phyloP scores from a whole-genome alignment of 1,140 invertebrate genomes.

The Amyelois transitella region DNA sequence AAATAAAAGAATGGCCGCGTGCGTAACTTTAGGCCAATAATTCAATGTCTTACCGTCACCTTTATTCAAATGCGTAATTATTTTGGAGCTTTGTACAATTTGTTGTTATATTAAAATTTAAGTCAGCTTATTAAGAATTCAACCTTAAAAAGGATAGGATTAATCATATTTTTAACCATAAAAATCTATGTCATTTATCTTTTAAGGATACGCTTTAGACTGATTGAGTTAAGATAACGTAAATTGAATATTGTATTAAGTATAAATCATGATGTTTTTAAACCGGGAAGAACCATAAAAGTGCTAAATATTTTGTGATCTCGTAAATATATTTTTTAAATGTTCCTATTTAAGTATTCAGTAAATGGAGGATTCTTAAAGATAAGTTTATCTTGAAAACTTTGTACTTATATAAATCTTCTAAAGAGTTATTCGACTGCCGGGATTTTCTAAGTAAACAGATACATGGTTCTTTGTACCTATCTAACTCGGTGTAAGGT shows the following conservation, averaged over 20 bases:
- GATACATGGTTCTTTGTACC: conserved; percentile 6
- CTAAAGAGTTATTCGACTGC: neutral
- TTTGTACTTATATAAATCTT: neutral
- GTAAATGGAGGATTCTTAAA: too few species aligned
- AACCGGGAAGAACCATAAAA: too few species aligned
- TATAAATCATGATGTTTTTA: too few species aligned
- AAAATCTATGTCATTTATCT: too few species aligned
- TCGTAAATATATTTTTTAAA: too few species aligned
- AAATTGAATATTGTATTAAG: too few species aligned
- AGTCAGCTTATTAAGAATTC: neutral
- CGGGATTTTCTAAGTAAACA: conserved; percentile 1
- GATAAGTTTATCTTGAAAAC: neutral
- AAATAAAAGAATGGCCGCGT: neutral
- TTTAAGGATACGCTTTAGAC: too few species aligned
- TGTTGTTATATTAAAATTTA: neutral
- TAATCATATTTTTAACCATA: too few species aligned
- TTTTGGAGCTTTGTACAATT: neutral
- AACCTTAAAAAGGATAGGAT: neutral
- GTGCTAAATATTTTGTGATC: too few species aligned
- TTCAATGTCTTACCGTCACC: neutral
- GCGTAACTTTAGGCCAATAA: neutral
- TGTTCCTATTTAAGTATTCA: too few species aligned
- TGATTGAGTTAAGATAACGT: too few species aligned
- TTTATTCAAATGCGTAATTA: neutral
- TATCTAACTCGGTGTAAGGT: conserved; percentile 47